A percentile compares a stretch with the other conserved stretches of the same genome.
Conservation (phyloP, 2,113 vertebrate genomes). For the Phylloscopus trochiloides region DNA sequence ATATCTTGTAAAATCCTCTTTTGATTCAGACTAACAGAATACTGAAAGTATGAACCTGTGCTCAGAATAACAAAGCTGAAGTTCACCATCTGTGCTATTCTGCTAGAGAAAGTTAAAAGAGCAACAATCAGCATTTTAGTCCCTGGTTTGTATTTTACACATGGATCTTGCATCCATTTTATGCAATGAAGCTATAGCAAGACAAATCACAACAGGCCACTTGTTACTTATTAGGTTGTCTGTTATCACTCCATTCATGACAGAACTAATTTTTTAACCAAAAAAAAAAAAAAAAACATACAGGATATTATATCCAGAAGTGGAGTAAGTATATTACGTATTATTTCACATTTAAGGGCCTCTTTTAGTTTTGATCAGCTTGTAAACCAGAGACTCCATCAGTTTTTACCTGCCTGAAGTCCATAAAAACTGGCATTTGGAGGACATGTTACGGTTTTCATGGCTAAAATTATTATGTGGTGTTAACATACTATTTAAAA, state of each 20-base stretch:
- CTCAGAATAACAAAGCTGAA: constrained; percentile 8
- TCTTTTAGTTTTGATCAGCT: neutral
- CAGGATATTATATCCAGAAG: neutral
- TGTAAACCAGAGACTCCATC: neutral
- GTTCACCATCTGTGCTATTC: neutral
- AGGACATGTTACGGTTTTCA: neutral
- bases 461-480: neutral
- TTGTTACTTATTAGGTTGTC: neutral
- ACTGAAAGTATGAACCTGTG: neutral
- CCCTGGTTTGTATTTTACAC: neutral
- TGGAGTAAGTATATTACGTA: neutral
- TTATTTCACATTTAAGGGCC: neutral
- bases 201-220: neutral
- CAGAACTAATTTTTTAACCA: neutral
- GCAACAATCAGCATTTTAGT: neutral
- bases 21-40: neutral
- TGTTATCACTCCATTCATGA: neutral
- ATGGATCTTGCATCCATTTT: neutral
- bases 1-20: neutral
- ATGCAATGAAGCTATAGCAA: neutral
- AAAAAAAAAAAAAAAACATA: neutral
- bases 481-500: neutral
- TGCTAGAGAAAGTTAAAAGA: neutral
- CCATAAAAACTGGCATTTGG: neutral
- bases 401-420: neutral